Evolutionary conservation across 2,888 invertebrate genomes (phyloP), one percentile per base, ranked within the genome.

Genomic region (Heteropelma amictum): DNA sequence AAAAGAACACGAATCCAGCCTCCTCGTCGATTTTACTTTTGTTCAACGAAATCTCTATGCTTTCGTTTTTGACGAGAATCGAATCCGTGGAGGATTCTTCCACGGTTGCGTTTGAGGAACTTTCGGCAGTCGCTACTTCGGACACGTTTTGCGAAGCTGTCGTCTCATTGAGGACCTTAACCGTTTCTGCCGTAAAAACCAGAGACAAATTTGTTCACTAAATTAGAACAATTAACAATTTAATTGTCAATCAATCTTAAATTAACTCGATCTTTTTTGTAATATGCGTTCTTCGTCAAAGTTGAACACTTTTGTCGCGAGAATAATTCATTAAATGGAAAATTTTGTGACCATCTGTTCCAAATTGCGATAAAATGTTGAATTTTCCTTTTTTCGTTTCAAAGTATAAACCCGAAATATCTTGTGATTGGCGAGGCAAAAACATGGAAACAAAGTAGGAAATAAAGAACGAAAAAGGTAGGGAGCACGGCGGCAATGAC

Each of bases 1-100:
- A 68, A 65, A 87, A 72, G 7, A 81, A 78, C 63, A 84, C 80
- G 53, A 83, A 72, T 49, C 80, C 84, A n/a, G 76, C 80, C 3
- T 73, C 67, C 10, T 77, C 76, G 71, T 86, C 85, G 10, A 76
- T 74, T 30, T 81, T 77, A 28, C 81, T 83, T n/a, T 75, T 72
- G 4, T 49, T 61, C 12, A 84, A 83, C 8, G 64, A 53, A 19
- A 87, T 76, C 12, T 82, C 79, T 1, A 47, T 45, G 2, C 70
- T 65, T 53, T 49, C 53, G 10, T 76, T 69, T 21, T 60, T 64
- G 1, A 73, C 65, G 14, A 6, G 12, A 8, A 17, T 4, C 4
- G 8, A 51, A 30, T 35, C 56, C 23, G 17, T 42, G 8, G 49
- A 63, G 2, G 49, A 17, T 45, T 61, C 58, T 1, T 45, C 35